Evolutionary conservation across 2,113 vertebrate species (phyloP).

Genomic region (Zootoca vivipara): DNA sequence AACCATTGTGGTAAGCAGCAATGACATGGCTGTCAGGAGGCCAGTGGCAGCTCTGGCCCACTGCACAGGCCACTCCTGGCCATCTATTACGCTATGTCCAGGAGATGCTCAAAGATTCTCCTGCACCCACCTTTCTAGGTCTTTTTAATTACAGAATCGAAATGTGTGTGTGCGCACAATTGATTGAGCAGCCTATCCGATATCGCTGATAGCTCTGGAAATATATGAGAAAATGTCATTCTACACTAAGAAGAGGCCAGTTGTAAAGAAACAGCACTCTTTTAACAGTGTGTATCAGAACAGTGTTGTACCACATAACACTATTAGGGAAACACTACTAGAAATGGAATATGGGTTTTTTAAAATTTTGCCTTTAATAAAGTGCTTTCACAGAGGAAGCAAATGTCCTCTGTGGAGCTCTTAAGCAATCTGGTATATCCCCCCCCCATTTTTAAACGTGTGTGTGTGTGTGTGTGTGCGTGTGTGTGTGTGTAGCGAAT

Average conservation of each 20-base stretch:
- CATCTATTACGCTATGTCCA: too few relatives aligned
- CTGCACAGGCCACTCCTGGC: too few relatives aligned
- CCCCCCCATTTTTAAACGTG: background rate
- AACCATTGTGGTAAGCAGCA: too few relatives aligned
- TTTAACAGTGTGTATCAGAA: background rate
- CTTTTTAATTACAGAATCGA: slow-evolving; percentile 16
- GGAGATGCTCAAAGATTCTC: background rate
- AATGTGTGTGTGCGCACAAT: background rate
- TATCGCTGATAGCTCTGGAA: background rate
- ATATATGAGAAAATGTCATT: background rate
- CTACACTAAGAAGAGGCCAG: slow-evolving; percentile 13
- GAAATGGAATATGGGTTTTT: slow-evolving; percentile 2
- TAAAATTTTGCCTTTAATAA: background rate
- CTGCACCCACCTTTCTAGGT: background rate
- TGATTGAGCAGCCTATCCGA: background rate
- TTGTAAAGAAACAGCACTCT: background rate
- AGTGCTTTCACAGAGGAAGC: slow-evolving; percentile 7
- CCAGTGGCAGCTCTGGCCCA: too few relatives aligned
- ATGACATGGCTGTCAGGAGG: too few relatives aligned
- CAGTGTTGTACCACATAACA: background rate
- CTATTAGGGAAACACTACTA: slow-evolving; percentile 28
- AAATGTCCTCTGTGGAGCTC: background rate
- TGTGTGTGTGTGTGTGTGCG: too few relatives aligned
- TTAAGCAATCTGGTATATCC: background rate
- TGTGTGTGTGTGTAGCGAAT: too few relatives aligned